Base-by-base conservation (phyloP, 2,113 vertebrate species). In the Plotosus lineatus region DNA sequence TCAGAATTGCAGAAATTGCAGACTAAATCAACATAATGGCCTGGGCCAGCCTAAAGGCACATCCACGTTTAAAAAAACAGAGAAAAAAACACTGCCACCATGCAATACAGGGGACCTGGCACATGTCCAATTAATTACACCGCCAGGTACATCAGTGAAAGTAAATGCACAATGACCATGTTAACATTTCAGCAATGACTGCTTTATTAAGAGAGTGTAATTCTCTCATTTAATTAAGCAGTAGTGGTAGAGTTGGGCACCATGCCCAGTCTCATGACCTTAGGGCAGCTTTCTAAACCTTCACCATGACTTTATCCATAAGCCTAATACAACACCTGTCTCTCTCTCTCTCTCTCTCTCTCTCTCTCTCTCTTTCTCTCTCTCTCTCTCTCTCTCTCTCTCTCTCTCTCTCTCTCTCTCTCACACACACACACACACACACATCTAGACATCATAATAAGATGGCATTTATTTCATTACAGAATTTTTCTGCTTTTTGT, bases 281-380 rank as follows among this genome's bases (percentile, higher is more conserved):
- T 76, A 42, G 5, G 87, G 89, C 86, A 90, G 82, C 88, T 88
- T 87, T 91, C 89, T 88, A 90, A 92, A 90, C 89, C 26, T 55
- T 86, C 85, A 90, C 88, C 87, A 85, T 69, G 69, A 79, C 66
- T 48, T 83, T 75, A 63, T 77, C 63, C 56, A 19, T 19, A 63
- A 12, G 26, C 21, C 15, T 50, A 78, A 65, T 65, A 14, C 6
- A 11, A 46, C 42, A 44, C 26, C 56, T 21, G 11, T 77, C 40
- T 42, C 14, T 58, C 21, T 76, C 26, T 76, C 8, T 76, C 42
- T 48, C 14, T 48, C 28, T 21, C 8, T 33, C 73, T 42, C 17
- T 36, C 17, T 8, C 28, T 19, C 15, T 33, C 28, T 33, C 28
- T 21, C 10, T 21, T 15, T 8, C 44, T 69, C 65, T 44, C 46